A percentile compares a stretch with the other conserved stretches of the same genome.
Conservation (phyloP, 1,140 invertebrate genomes). For the Cotesia typhae region DNA sequence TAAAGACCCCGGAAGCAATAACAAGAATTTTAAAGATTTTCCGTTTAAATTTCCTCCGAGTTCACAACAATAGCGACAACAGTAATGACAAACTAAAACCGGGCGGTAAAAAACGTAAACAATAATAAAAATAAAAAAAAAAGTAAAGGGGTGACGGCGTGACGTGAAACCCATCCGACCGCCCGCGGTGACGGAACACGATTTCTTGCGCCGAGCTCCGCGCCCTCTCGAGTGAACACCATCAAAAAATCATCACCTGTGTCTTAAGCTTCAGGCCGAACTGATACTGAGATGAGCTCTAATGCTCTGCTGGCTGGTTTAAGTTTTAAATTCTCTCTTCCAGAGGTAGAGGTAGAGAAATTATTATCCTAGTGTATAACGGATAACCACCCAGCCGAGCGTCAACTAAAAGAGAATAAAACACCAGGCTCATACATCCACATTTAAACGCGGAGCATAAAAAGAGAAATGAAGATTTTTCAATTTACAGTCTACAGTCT, state of each 20-base stretch:
- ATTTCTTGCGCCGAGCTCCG: not conserved
- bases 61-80: not conserved
- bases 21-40: slow-evolving; percentile 47
- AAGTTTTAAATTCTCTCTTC: not conserved
- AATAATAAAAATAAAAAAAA: slow-evolving; percentile 6
- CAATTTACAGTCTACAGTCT: slow-evolving; percentile 15
- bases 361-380: not conserved
- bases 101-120: not conserved
- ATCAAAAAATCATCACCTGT: slow-evolving; percentile 34
- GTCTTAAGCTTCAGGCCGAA: not conserved
- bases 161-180: slow-evolving; percentile 4
- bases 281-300: not conserved
- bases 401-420: no score
- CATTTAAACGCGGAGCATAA: not conserved
- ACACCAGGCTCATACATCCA: not conserved
- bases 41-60: slow-evolving; percentile 35
- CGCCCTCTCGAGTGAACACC: not conserved
- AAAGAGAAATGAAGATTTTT: slow-evolving; percentile 32
- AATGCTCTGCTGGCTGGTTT: not conserved
- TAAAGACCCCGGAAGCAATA: slow-evolving; percentile 50
- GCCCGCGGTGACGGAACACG: slow-evolving; percentile 18
- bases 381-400: no score
- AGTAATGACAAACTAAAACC: slow-evolving; percentile 20
- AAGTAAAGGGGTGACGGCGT: not conserved
- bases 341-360: not conserved